Evolutionary conservation across 2,888 invertebrate species (phyloP).

Genomic region (Hylaea fasciaria): DNA sequence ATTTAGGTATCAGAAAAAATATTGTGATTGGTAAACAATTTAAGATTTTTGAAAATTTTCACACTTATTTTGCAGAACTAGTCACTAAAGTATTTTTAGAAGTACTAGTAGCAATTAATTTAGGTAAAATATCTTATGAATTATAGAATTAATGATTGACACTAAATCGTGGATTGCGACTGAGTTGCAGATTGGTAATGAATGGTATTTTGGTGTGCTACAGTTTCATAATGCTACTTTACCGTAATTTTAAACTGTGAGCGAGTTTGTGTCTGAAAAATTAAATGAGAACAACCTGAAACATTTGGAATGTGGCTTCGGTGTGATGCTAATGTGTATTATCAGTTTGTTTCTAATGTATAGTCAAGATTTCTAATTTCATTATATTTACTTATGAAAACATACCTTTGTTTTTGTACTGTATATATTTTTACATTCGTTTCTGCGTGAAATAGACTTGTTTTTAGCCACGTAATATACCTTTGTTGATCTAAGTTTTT

Average conservation of each 20-base stretch:
- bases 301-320: too few species aligned
- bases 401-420: too few species aligned
- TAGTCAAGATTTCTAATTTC: too few species aligned
- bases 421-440: too few species aligned
- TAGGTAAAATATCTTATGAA: constrained; percentile 60
- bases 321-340: too few species aligned
- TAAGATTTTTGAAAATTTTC: background rate
- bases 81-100: constrained; percentile 21
- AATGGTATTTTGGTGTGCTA: constrained; percentile 18
- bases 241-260: constrained; percentile 10
- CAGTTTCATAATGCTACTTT: constrained; percentile 23
- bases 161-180: constrained; percentile 44
- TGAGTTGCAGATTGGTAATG: constrained; percentile 43
- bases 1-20: too few species aligned
- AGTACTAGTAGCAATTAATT: constrained; percentile 43
- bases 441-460: too few species aligned
- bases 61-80: constrained; percentile 15
- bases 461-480: too few species aligned
- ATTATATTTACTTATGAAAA: too few species aligned
- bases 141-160: constrained; percentile 47
- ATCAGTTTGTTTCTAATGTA: too few species aligned
- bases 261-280: background rate
- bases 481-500: too few species aligned
- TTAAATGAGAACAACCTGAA: too few species aligned
- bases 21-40: background rate